Percentiles rank a stretch among this genome's conserved stretches.
phyloP scores from a whole-genome alignment of 2,888 invertebrate species.

The Liopterus haemorrhoidalis region DNA sequence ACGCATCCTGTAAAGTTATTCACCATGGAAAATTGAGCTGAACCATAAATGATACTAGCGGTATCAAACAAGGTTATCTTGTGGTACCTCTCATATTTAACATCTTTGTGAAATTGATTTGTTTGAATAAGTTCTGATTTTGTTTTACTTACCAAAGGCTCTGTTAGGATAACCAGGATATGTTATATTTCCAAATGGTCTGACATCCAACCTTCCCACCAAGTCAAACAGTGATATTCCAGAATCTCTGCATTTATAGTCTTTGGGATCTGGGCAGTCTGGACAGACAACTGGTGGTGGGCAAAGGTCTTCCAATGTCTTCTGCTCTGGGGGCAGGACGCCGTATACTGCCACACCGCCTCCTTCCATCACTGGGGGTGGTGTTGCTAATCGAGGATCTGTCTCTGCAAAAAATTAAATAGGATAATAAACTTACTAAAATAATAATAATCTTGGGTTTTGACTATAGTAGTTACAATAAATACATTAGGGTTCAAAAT shows the following conservation, averaged over 20 bases:
- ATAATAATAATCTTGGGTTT: too few species aligned
- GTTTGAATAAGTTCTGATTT: too few species aligned
- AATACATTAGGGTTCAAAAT: neutral
- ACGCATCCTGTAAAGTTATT: too few species aligned
- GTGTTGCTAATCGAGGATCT: conserved; percentile 50
- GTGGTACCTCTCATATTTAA: too few species aligned
- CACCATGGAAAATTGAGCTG: too few species aligned
- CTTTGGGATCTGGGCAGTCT: conserved; percentile 54
- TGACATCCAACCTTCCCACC: conserved; percentile 49
- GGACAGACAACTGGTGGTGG: conserved; percentile 55
- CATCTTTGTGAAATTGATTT: too few species aligned
- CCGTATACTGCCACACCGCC: conserved; percentile 49
- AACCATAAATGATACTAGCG: too few species aligned
- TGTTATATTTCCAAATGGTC: conserved; percentile 54
- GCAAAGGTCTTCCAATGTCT: conserved; percentile 56
- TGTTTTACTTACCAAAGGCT: conserved; percentile 46
- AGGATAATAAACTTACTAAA: conserved; percentile 1
- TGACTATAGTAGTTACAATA: neutral
- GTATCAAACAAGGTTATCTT: too few species aligned
- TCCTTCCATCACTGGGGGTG: conserved; percentile 41
- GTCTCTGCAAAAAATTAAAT: conserved; percentile 34
- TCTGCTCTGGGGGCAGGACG: conserved; percentile 54
- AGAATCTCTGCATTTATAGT: conserved; percentile 53
- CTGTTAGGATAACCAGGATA: conserved; percentile 52
- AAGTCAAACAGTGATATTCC: conserved; percentile 55